These are phyloP conservation scores for Caenorhabditis plicata DNA, from an alignment of 2,888 invertebrate genomes.

Conservation along the genomic window DNA sequence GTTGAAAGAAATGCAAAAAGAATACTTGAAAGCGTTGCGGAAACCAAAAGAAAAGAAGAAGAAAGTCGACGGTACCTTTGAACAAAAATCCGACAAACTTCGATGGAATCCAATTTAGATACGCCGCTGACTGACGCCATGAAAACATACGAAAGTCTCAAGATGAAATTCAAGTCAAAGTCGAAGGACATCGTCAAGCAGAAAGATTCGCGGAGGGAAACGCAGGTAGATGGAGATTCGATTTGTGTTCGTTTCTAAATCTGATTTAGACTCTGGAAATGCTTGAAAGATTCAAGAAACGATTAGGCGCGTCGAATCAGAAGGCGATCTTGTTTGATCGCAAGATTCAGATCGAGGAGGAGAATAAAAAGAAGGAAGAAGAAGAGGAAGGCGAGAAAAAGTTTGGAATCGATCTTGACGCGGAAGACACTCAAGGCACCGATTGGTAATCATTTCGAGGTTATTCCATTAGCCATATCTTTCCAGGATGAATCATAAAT, in stretches of 20 bases:
- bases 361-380: slow-evolving; percentile 18
- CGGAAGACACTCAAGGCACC: slow-evolving; percentile 52
- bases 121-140: slow-evolving; percentile 52
- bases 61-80: slow-evolving; percentile 53
- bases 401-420: slow-evolving; percentile 67
- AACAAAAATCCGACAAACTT: not conserved
- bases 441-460: slow-evolving; percentile 32
- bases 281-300: slow-evolving; percentile 79
- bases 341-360: slow-evolving; percentile 55
- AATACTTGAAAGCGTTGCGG: slow-evolving; percentile 60
- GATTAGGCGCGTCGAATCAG: slow-evolving; percentile 40
- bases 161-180: slow-evolving; percentile 58
- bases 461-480: not conserved
- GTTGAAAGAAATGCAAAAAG: slow-evolving; percentile 53
- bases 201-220: slow-evolving; percentile 54
- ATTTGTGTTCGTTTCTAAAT: too few relatives aligned
- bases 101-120: slow-evolving; percentile 23
- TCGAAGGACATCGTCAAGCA: slow-evolving; percentile 50
- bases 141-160: slow-evolving; percentile 51
- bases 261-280: slow-evolving; percentile 75
- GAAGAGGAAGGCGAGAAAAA: slow-evolving; percentile 40
- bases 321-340: slow-evolving; percentile 68
- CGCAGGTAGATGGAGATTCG: slow-evolving; percentile 50
- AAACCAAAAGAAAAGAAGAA: slow-evolving; percentile 59
- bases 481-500: slow-evolving; percentile 44